Percentiles rank a stretch among this genome's conserved stretches.
Conservation (phyloP, 1,140 invertebrate genomes). For the Gryllus bimaculatus region DNA sequence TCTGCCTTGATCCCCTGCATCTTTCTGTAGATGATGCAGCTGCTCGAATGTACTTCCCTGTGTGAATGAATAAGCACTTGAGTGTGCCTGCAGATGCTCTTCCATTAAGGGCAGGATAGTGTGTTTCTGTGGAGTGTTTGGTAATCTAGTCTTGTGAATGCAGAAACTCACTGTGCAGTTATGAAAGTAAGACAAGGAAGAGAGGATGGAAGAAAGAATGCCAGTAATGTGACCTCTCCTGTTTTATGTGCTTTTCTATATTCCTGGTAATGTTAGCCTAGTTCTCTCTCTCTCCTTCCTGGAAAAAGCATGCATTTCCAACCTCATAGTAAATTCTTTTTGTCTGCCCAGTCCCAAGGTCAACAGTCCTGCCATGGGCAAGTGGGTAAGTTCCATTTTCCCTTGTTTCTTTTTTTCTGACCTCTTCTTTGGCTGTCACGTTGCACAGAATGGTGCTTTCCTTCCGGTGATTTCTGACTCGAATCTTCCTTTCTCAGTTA, state of each 20-base stretch:
- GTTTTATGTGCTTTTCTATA: neutral
- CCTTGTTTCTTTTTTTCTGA: neutral
- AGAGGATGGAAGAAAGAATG: neutral
- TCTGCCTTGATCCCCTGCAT: constrained; percentile 3
- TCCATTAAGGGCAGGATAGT: neutral
- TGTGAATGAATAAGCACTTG: neutral
- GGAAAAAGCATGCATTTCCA: neutral
- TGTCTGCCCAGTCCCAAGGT: neutral
- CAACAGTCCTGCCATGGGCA: neutral
- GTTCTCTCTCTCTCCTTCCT: neutral
- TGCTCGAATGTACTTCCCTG: neutral
- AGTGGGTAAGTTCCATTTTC: neutral
- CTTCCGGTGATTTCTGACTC: neutral
- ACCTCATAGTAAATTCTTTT: neutral
- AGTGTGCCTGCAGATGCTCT: neutral
- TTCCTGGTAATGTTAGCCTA: neutral
- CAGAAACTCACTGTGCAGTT: neutral
- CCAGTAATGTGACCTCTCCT: neutral
- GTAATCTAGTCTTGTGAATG: too few species aligned
- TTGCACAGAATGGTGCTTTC: neutral
- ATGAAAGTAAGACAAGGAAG: neutral
- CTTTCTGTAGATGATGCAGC: neutral
- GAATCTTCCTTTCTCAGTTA: neutral
- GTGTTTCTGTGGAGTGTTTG: too few species aligned
- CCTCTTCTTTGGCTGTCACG: neutral